phyloP scores from a whole-genome alignment of 2,797 vertebrate species.

The Stomatorhinus walkeri region DNA sequence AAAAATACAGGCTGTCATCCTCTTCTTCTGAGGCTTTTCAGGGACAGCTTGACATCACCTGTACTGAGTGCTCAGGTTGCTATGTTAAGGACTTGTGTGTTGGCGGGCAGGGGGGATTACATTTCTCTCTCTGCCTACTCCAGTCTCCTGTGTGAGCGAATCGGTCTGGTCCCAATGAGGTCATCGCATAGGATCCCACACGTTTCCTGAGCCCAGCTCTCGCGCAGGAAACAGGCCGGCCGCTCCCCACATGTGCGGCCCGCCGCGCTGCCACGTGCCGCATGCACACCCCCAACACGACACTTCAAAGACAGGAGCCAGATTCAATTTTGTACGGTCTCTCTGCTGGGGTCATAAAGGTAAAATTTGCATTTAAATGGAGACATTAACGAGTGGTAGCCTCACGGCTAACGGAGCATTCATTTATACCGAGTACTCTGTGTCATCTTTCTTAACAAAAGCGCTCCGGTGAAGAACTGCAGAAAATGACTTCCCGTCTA shows the following conservation, averaged over 20 bases:
- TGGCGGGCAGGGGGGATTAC: not conserved
- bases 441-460: constrained; percentile 27
- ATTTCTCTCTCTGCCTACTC: not conserved
- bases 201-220: not conserved
- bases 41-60: not conserved
- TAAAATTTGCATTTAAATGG: constrained; percentile 41
- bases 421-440: constrained; percentile 13
- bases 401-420: constrained; percentile 29
- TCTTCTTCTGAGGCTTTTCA: not conserved
- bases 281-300: not conserved
- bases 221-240: not conserved
- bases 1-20: constrained; percentile 10
- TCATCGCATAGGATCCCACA: not conserved
- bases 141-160: not conserved
- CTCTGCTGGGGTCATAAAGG: constrained; percentile 19
- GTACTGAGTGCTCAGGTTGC: not conserved
- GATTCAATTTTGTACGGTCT: constrained; percentile 19
- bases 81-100: not conserved
- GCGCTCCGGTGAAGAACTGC: constrained; percentile 18
- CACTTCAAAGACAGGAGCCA: not conserved
- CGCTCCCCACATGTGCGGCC: not conserved
- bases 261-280: not conserved
- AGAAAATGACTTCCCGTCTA: constrained; percentile 20
- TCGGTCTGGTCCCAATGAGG: not conserved
- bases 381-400: constrained; percentile 26